Evolutionary conservation across 2,113 vertebrate genomes (phyloP).

Genomic region (Oceanodroma tethys): DNA sequence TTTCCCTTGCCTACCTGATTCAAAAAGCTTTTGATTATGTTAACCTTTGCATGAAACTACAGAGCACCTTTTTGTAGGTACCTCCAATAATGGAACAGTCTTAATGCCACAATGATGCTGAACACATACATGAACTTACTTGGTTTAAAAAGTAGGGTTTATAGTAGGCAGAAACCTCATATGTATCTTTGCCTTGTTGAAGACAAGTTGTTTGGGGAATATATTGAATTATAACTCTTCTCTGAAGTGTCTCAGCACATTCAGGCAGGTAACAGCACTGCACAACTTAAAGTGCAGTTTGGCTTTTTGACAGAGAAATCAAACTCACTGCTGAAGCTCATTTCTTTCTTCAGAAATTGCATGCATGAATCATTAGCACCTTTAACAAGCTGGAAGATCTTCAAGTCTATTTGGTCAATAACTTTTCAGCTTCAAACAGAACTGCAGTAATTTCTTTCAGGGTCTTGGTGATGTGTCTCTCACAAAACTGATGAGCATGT

Average conservation of each 20-base stretch:
- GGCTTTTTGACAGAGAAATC: conserved; percentile 44
- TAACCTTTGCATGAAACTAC: background rate
- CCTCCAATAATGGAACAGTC: background rate
- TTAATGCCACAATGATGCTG: background rate
- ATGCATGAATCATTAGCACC: conserved; percentile 28
- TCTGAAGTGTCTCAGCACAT: background rate
- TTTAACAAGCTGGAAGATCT: conserved; percentile 44
- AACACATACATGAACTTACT: background rate
- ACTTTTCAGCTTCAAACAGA: background rate
- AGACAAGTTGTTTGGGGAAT: background rate
- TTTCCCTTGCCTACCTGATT: background rate
- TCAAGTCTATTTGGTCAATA: conserved; percentile 51
- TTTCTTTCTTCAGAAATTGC: conserved; percentile 30
- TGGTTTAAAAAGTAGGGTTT: background rate
- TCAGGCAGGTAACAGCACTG: background rate
- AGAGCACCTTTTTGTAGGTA: background rate
- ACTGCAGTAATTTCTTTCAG: background rate
- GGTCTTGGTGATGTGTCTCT: background rate
- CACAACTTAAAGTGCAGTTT: background rate
- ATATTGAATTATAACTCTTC: background rate
- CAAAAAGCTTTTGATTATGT: background rate
- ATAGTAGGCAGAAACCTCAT: background rate
- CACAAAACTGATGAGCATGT: background rate
- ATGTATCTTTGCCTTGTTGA: background rate
- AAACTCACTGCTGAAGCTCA: background rate